Conservation (phyloP, 2,888 invertebrate genomes). For the Lepas anatifera region DNA sequence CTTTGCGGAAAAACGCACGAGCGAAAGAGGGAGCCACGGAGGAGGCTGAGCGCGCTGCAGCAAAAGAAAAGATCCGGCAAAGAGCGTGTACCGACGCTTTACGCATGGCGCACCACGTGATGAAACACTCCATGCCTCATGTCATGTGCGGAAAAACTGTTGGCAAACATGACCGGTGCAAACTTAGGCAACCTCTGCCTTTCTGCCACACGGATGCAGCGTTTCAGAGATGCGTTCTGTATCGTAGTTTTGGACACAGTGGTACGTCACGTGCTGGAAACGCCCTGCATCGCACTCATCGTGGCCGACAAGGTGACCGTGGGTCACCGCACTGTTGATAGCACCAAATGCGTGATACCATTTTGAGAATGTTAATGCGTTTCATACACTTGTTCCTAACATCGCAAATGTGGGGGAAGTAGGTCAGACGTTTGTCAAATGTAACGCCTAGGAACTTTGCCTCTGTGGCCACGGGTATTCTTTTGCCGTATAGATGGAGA, state of each 20-base stretch:
- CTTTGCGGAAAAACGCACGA: not conserved
- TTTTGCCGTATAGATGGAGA: too few species aligned
- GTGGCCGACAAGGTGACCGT: not conserved
- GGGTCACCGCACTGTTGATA: not conserved
- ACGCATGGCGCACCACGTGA: not conserved
- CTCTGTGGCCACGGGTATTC: too few species aligned
- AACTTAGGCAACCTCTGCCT: not conserved
- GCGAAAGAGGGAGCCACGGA: too few species aligned
- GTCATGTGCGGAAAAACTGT: not conserved
- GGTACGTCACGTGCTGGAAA: not conserved
- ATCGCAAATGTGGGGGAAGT: too few species aligned
- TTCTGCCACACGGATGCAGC: not conserved
- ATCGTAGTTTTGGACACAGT: not conserved
- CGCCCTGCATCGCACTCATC: not conserved
- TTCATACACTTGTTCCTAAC: too few species aligned
- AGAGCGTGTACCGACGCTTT: not conserved
- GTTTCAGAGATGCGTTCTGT: not conserved
- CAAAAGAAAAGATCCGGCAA: not conserved
- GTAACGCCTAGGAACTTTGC: too few species aligned
- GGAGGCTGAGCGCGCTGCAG: not conserved
- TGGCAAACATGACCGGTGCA: not conserved
- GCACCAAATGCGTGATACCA: too few species aligned
- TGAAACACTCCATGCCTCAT: not conserved
- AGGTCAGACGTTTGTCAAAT: too few species aligned
- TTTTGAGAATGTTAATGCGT: too few species aligned